Evolutionary conservation across 2,113 vertebrate genomes (phyloP), one percentile per base, ranked within the genome.

Genomic region (Sula dactylatra): DNA sequence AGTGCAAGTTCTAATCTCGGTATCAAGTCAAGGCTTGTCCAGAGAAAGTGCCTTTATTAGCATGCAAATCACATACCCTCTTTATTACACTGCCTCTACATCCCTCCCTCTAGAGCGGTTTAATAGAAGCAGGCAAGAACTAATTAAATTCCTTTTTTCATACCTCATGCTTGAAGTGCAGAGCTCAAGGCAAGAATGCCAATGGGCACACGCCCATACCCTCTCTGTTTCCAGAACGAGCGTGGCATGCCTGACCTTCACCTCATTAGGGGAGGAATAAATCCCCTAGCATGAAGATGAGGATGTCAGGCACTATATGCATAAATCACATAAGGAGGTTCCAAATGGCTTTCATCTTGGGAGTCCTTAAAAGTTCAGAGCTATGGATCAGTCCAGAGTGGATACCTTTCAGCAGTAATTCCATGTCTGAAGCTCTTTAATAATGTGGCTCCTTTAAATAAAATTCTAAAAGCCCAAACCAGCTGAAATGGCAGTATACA

Each of bases 131-230:
- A 95, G 80, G 82, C 91, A 90, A 86, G 85, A 85, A 84, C 73
- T 94, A 95, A 97, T 96, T 95, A 96, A 96, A 97, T 96, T 95
- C 89, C 77, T 96, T 95, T 90, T 67, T 93, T 91, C 83, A 19
- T 93, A 82, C 82, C 88, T 97, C 96, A 94, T n/a, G 54, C 90
- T 90, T 21, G 58, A 62, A 82, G 83, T 29, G 62, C 91, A 32
- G 86, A 49, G 93, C 95, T 81, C 32, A 71, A 54, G 94, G 96
- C 94, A 86, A 36, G 92, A 86, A 93, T 94, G 96, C 81, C 94
- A 88, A 49, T 0, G 87, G 97, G 95, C 95, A 92, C 94, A 93
- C 27, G 24, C 91, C 90, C 72, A 10, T 87, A 22, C 86, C 90
- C 93, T 71, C 90, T 84, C 47, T 27, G 6, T 73, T 96, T 77